phyloP scores from a whole-genome alignment of 23 tunicate species.

The Halocynthia roretzi region DNA sequence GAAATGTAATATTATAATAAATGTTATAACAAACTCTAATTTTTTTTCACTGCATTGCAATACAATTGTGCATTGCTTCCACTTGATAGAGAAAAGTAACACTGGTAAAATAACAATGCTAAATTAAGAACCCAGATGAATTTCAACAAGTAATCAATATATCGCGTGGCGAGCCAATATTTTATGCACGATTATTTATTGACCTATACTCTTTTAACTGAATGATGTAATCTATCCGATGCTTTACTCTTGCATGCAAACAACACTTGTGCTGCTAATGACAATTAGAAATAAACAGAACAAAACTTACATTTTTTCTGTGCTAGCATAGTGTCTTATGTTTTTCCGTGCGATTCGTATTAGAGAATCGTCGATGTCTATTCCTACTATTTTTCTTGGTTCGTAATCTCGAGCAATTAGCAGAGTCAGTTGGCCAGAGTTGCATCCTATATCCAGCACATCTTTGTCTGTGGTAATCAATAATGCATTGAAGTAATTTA shows the following conservation, averaged over 20 bases:
- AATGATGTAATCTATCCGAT: not conserved
- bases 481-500: too few species aligned
- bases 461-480: constrained; percentile 52
- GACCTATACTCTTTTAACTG: not conserved
- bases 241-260: not conserved
- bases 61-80: too few species aligned
- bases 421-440: constrained; percentile 91
- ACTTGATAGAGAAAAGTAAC: too few species aligned
- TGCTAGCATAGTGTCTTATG: constrained; percentile 75
- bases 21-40: too few species aligned
- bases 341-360: constrained; percentile 70
- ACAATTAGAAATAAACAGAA: not conserved
- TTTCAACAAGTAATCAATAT: too few species aligned
- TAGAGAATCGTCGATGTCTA: constrained; percentile 86
- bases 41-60: too few species aligned
- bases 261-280: too few species aligned
- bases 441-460: constrained; percentile 98
- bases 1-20: too few species aligned
- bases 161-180: too few species aligned
- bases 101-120: too few species aligned
- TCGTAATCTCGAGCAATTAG: constrained; percentile 82
- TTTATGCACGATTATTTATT: not conserved
- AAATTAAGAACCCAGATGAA: too few species aligned
- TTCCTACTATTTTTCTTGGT: constrained; percentile 90
- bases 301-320: constrained; percentile 36